Evolutionary conservation across 2,888 invertebrate species (phyloP).

Genomic region (Ochropleura leucogaster): DNA sequence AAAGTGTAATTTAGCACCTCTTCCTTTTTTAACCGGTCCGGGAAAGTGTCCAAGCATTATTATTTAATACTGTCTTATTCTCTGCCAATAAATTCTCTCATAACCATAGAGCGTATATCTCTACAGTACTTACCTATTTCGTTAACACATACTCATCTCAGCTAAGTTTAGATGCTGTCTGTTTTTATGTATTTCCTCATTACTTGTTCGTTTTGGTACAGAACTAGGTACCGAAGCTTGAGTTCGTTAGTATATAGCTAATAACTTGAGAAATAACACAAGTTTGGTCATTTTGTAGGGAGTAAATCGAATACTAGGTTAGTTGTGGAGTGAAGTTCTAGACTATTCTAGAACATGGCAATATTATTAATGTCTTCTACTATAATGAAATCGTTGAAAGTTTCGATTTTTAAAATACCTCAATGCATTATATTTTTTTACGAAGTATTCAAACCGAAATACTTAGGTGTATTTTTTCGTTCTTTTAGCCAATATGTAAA

Average conservation of each 20-base stretch:
- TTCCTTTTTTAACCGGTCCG: too few species aligned
- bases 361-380: not conserved
- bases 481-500: not conserved
- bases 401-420: not conserved
- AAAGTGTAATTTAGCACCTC: too few species aligned
- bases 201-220: slow-evolving; percentile 32
- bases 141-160: slow-evolving; percentile 15
- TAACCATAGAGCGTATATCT: not conserved
- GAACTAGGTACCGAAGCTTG: slow-evolving; percentile 17
- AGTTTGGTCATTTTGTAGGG: not conserved
- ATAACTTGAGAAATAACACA: not conserved
- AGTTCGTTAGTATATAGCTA: slow-evolving; percentile 7
- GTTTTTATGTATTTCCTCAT: slow-evolving; percentile 55
- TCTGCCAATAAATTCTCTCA: not conserved
- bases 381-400: not conserved
- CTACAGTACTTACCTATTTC: slow-evolving; percentile 3
- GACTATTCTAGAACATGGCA: not conserved
- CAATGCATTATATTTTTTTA: not conserved
- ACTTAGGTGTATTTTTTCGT: not conserved
- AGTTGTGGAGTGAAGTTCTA: too few species aligned
- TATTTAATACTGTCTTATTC: not conserved
- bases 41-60: not conserved
- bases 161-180: slow-evolving; percentile 34
- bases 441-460: not conserved
- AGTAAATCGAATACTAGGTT: not conserved